Evolutionary conservation across 1,140 invertebrate species (phyloP).

Genomic region (Drosophila biarmipes): DNA sequence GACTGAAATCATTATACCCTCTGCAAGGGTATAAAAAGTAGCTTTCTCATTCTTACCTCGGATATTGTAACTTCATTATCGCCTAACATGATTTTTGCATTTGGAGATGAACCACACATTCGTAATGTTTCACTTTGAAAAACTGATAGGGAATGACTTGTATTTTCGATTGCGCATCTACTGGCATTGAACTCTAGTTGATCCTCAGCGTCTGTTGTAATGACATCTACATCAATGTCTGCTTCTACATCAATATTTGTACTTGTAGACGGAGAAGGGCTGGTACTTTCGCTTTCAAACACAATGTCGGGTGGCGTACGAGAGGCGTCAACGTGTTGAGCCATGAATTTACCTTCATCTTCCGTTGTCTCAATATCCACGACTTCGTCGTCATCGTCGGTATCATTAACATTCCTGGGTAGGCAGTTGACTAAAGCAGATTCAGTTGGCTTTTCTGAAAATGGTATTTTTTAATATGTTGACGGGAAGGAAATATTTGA

Average conservation of each 20-base stretch:
- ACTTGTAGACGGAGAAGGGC: conserved; percentile 35
- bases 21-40: neutral
- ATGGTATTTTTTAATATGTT: neutral
- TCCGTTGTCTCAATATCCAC: conserved; percentile 88
- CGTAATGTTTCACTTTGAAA: conserved; percentile 15
- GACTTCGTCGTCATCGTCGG: conserved; percentile 86
- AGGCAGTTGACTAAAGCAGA: neutral
- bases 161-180: conserved; percentile 9
- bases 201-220: conserved; percentile 61
- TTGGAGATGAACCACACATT: conserved; percentile 3
- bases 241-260: conserved; percentile 59
- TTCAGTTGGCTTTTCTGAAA: conserved; percentile 14
- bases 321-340: conserved; percentile 9
- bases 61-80: neutral
- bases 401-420: conserved; percentile 2
- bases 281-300: conserved; percentile 33
- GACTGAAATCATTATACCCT: too few relatives aligned
- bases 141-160: conserved; percentile 9
- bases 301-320: conserved; percentile 12
- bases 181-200: conserved; percentile 38
- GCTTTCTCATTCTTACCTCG: conserved; percentile 8
- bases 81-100: neutral
- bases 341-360: conserved; percentile 76
- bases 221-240: conserved; percentile 59
- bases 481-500: neutral